Conservation (phyloP, 2,113 vertebrate genomes). For the Telmatochromis sp. region DNA sequence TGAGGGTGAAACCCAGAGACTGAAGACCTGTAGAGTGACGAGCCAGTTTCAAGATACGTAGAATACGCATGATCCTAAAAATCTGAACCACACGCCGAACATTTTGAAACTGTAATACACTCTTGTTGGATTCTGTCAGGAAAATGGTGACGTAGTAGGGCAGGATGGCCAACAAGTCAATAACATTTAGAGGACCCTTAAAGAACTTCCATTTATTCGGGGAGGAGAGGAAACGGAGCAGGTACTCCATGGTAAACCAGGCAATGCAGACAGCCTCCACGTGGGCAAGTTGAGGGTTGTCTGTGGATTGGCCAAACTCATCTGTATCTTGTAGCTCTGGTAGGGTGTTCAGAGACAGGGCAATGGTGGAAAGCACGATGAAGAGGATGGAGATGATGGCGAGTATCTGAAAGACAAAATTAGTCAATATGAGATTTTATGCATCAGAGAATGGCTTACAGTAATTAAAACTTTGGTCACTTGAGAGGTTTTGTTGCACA, state of each 20-base stretch:
- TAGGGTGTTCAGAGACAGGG: conserved; percentile 97
- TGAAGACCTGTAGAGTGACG: conserved; percentile 96
- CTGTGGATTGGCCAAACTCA: conserved; percentile 89
- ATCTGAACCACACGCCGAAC: conserved; percentile 96
- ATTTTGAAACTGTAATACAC: conserved; percentile 97
- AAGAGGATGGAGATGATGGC: conserved; percentile 99
- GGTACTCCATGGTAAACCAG: conserved; percentile 99
- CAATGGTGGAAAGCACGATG: conserved; percentile 97
- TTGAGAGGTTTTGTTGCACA: not conserved
- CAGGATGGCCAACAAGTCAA: conserved; percentile 93
- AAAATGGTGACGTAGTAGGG: conserved; percentile 98
- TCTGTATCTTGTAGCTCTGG: conserved; percentile 93
- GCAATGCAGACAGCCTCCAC: conserved; percentile 97
- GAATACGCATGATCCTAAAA: conserved; percentile 98
- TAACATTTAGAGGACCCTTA: conserved; percentile 95
- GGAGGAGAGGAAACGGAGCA: conserved; percentile 93
- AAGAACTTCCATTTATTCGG: conserved; percentile 99
- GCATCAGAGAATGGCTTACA: not conserved
- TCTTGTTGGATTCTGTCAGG: conserved; percentile 98
- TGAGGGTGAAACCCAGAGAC: conserved; percentile 93
- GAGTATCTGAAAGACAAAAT: conserved; percentile 84
- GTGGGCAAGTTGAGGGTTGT: conserved; percentile 94
- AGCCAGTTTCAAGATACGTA: conserved; percentile 93
- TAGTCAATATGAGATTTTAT: not conserved
- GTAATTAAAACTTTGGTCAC: not conserved